Percentiles rank a stretch among this genome's conserved stretches.
Conservation (phyloP, 2,797 vertebrate species). For the Gymnopithys bicolor region DNA sequence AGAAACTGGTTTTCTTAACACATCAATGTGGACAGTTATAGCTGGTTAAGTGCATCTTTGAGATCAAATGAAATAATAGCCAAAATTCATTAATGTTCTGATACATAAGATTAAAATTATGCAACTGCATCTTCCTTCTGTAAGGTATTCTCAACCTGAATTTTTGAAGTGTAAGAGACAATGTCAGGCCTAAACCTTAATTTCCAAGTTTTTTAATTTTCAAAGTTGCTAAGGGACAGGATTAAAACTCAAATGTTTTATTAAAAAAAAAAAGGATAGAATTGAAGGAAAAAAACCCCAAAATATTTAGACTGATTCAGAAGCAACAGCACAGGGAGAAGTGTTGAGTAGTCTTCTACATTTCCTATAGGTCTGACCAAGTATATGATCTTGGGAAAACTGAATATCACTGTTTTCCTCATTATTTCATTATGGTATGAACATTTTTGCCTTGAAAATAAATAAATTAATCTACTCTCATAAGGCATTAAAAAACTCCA, state of each 20-base stretch:
- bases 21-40: not conserved
- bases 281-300: not conserved
- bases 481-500: not conserved
- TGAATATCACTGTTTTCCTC: not conserved
- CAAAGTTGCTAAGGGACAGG: not conserved
- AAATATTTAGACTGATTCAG: not conserved
- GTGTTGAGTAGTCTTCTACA: not conserved
- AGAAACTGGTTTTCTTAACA: not conserved
- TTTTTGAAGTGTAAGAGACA: not conserved
- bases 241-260: not conserved
- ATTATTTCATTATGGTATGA: not conserved
- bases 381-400: not conserved
- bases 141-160: accelerated
- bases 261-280: not conserved
- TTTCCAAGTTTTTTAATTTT: not conserved
- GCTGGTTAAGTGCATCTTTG: not conserved
- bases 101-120: not conserved
- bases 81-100: not conserved
- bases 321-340: not conserved
- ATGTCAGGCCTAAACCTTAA: not conserved
- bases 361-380: not conserved
- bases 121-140: not conserved
- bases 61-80: not conserved
- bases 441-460: not conserved
- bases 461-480: not conserved